Conservation (phyloP, 2,113 vertebrate genomes). For the Serilophus lunatus region DNA sequence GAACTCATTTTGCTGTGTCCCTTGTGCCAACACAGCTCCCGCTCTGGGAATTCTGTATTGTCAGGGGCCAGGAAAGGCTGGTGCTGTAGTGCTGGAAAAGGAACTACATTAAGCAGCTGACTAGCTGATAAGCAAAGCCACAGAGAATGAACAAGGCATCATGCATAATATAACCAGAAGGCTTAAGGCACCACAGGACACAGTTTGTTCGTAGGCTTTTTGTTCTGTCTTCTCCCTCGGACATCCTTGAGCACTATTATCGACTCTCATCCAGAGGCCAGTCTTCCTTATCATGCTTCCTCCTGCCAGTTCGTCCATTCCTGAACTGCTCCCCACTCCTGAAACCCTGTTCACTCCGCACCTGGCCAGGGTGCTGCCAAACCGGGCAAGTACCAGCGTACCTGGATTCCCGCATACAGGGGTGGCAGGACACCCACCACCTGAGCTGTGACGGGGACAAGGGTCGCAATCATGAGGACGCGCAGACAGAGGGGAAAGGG, state of each 20-base stretch:
- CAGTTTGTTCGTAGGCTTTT: not conserved
- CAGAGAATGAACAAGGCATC: not conserved
- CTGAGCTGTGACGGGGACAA: not conserved
- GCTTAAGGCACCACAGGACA: not conserved
- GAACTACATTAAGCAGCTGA: not conserved
- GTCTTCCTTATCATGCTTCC: not conserved
- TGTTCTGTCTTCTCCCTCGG: not conserved
- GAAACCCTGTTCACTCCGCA: not conserved
- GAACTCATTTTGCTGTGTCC: not conserved
- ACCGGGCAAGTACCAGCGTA: not conserved
- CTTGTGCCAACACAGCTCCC: not conserved
- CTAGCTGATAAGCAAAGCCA: not conserved
- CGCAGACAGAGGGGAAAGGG: not conserved
- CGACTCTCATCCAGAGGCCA: rapidly evolving
- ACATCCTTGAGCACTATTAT: not conserved
- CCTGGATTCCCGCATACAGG: not conserved
- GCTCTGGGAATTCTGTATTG: not conserved
- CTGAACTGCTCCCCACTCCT: not conserved
- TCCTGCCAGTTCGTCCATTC: not conserved
- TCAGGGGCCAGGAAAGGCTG: not conserved
- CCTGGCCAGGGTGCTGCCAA: not conserved
- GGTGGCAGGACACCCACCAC: not conserved
- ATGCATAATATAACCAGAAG: not conserved
- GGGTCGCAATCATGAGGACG: not conserved
- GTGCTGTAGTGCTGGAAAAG: not conserved